Evolutionary conservation across 1,140 invertebrate species (phyloP).

Genomic region (Nephotettix cincticeps): DNA sequence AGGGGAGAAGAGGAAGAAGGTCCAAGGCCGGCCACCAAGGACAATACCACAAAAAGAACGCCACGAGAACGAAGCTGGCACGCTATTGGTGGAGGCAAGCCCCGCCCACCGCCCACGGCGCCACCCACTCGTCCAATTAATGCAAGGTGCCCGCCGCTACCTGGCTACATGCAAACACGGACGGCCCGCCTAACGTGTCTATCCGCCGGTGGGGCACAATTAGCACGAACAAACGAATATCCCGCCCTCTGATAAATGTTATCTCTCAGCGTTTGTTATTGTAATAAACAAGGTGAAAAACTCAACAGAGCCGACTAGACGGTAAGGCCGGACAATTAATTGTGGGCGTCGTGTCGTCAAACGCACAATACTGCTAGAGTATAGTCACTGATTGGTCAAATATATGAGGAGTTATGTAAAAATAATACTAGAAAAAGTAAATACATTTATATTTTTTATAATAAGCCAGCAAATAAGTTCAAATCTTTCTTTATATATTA

Average conservation of each 20-base stretch:
- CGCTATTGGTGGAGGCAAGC: background rate
- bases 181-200: background rate
- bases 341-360: too few species aligned
- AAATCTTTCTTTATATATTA: too few species aligned
- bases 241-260: background rate
- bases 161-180: too few species aligned
- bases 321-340: too few species aligned
- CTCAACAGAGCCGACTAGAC: too few species aligned
- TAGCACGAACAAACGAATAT: background rate
- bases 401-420: too few species aligned
- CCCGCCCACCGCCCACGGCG: background rate
- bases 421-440: too few species aligned
- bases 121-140: background rate
- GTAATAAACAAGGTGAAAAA: background rate
- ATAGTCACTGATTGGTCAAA: too few species aligned
- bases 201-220: background rate
- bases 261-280: background rate
- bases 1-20: background rate
- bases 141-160: background rate
- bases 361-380: too few species aligned
- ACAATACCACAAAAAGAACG: slow-evolving; percentile 17
- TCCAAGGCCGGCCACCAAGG: slow-evolving; percentile 7
- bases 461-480: too few species aligned
- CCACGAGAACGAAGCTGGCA: background rate
- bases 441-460: too few species aligned